Base-by-base conservation (phyloP, 2,888 invertebrate species). In the Ophion costatus region DNA sequence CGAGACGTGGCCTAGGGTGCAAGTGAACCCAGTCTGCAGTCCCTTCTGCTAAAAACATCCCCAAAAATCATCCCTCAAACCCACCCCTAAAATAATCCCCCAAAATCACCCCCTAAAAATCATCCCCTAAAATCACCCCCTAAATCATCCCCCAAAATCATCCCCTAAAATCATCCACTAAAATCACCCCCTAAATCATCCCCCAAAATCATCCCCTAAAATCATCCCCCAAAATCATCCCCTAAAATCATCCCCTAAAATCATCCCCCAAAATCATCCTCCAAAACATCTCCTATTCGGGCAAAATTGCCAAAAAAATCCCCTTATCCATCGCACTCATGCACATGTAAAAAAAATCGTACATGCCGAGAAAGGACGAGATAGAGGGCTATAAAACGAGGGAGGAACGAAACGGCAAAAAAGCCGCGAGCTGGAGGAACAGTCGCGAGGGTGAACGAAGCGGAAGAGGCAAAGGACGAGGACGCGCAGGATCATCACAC, bases 351-450 rank as follows among this genome's bases (percentile, higher is more conserved):
- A 38, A 38, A 38, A 38, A 78, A 87, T 29, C 24, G 24, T 64
- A 33, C 24, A 17, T 64, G 17, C 14, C 17, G 33, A n/a, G 70
- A 84, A 88, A 89, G 83, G 83, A 87, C 85, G 89, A 87, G 87
- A 88, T 86, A 87, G 88, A 89, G 86, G 88, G 88, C 38, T 38
- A 14, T 87, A 83, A 89, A 87, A 87, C 87, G 88, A 82, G 74
- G 86, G 88, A 86, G 86, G 83, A 84, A 84, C 80, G 80, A 80
- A 29, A 75, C 70, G 83, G 56, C 66, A 63, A 81, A 77, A 66
- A 81, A 77, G 73, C 66, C 67, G 63, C 17, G 56, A 56, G 56
- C 14, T 56, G n/a, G 56, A 17, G 73, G 84, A 83, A 83, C 73
- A 83, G 70, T 76, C 56, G 84, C 73, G 73, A 77, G 69, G 56